Evolutionary conservation across 2,888 invertebrate species (phyloP).

Genomic region (Metacarcinus magister): DNA sequence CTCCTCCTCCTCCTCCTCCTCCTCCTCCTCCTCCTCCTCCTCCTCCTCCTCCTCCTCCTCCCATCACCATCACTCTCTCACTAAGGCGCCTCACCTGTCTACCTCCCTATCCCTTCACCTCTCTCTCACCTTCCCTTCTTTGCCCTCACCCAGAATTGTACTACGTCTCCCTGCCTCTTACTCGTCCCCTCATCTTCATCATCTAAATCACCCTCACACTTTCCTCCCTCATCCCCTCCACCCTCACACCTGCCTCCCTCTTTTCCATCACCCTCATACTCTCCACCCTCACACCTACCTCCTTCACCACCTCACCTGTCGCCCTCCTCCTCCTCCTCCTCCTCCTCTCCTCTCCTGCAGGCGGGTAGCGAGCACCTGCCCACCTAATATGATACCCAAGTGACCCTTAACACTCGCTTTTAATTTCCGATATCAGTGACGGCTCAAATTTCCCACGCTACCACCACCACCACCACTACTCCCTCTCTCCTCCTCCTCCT

Average conservation of each 20-base stretch:
- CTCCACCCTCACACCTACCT: background rate
- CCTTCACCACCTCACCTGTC: background rate
- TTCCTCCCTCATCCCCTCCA: background rate
- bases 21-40: background rate
- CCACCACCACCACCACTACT: background rate
- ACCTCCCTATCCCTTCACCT: background rate
- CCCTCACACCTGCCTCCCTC: no score
- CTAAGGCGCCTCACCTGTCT: background rate
- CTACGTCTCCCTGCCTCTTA: background rate
- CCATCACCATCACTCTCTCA: background rate
- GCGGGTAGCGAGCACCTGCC: conserved; percentile 35
- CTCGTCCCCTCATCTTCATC: background rate
- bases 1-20: background rate
- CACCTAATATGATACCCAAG: conserved; percentile 62
- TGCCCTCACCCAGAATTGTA: background rate
- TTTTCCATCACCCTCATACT: background rate
- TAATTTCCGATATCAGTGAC: conserved; percentile 75
- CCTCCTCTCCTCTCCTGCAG: background rate
- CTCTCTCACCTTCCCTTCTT: background rate
- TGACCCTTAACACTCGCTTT: conserved; percentile 68
- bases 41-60: no score
- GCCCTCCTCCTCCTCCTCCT: background rate
- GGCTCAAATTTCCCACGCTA: conserved; percentile 70
- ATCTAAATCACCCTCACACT: background rate
- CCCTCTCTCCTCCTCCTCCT: background rate